Evolutionary conservation across 2,113 vertebrate species (phyloP).

Genomic region (Callipepla squamata): DNA sequence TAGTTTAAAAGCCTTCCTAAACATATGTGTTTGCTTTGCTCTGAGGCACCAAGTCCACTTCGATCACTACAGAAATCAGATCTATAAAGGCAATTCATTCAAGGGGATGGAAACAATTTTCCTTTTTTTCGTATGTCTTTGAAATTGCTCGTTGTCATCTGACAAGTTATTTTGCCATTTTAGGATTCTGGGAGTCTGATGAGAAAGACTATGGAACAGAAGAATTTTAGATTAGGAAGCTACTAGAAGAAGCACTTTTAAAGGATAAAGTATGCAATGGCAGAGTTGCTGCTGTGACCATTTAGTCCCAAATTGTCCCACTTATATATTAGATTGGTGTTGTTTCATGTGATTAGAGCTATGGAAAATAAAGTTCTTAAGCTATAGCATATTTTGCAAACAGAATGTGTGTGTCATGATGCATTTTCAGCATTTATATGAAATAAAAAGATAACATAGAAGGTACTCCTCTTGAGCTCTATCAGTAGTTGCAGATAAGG

Average conservation of each 20-base stretch:
- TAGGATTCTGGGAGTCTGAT: not conserved
- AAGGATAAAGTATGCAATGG: not conserved
- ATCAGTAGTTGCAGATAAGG: not conserved
- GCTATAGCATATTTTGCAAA: not conserved
- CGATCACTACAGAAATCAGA: not conserved
- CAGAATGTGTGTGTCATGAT: not conserved
- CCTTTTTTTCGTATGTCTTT: not conserved
- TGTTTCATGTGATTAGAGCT: not conserved
- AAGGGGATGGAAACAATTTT: not conserved
- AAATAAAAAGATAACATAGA: not conserved
- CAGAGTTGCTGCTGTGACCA: not conserved
- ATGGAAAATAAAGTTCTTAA: not conserved
- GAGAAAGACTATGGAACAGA: not conserved
- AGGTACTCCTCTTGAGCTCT: not conserved
- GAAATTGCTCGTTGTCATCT: constrained; percentile 16
- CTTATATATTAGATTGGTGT: not conserved
- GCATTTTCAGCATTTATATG: not conserved
- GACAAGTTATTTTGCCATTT: not conserved
- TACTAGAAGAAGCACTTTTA: not conserved
- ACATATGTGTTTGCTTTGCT: constrained; percentile 40
- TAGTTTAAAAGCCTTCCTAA: constrained; percentile 26
- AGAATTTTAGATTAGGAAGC: not conserved
- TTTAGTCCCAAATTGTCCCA: not conserved
- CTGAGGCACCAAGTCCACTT: not conserved
- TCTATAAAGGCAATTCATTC: not conserved